Conservation (phyloP, 2,797 vertebrate species). For the Phaenicophaeus curvirostris region DNA sequence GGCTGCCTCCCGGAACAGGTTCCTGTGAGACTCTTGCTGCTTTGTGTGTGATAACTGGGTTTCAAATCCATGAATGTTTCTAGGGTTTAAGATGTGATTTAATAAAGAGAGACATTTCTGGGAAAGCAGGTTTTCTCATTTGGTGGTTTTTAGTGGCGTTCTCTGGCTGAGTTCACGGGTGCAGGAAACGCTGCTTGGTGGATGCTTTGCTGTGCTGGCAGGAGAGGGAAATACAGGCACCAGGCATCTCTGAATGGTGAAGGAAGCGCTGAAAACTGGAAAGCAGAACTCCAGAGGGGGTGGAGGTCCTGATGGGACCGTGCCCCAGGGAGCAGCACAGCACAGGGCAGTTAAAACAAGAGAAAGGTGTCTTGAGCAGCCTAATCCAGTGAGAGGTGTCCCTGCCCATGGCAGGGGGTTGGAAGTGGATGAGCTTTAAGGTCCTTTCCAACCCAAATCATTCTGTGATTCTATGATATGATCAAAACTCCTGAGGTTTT, state of each 20-base stretch:
- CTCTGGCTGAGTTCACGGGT: neutral
- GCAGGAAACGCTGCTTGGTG: neutral
- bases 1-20: neutral
- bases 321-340: too few relatives aligned
- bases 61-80: neutral
- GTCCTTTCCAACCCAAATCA: too few relatives aligned
- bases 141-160: neutral
- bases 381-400: too few relatives aligned
- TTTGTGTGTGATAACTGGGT: neutral
- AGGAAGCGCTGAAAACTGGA: neutral
- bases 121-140: neutral
- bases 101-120: conserved; percentile 51
- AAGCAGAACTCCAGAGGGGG: neutral
- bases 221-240: neutral
- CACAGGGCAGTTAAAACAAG: neutral
- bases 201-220: neutral
- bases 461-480: too few relatives aligned
- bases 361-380: neutral
- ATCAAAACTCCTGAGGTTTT: neutral
- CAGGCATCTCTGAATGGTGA: neutral
- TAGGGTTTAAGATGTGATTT: conserved; percentile 21
- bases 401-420: too few relatives aligned
- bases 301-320: neutral
- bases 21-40: conserved; percentile 6
- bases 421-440: too few relatives aligned